Percentiles rank a stretch among this genome's conserved stretches.
These are phyloP conservation scores for Seira ritae DNA, from an alignment of 2,888 invertebrate genomes.

Conservation along the genomic window DNA sequence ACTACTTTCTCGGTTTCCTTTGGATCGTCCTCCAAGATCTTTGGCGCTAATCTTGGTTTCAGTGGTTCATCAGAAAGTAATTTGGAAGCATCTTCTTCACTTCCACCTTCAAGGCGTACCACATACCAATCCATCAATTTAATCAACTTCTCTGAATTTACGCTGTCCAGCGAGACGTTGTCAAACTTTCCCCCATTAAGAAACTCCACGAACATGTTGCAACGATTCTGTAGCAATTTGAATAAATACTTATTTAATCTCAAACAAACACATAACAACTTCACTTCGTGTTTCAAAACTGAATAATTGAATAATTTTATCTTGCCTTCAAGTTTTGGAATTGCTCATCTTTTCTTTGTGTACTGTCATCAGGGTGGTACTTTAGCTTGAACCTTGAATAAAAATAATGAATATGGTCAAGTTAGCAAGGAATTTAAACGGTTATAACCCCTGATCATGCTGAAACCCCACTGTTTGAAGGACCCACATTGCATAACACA, in stretches of 20 bases:
- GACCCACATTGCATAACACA: no score
- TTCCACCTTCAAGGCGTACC: conserved; percentile 95
- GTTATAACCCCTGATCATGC: no score
- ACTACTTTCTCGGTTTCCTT: conserved; percentile 67
- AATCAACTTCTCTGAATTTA: conserved; percentile 85
- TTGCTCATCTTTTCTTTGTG: conserved; percentile 92
- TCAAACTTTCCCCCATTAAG: conserved; percentile 85
- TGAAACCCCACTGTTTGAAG: no score
- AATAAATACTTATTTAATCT: not conserved
- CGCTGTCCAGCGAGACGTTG: conserved; percentile 88
- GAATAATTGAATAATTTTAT: conserved; percentile 4
- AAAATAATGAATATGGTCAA: conserved; percentile 63
- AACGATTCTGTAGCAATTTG: conserved; percentile 83
- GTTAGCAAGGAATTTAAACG: no score
- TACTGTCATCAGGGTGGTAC: conserved; percentile 98
- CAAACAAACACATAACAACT: not conserved
- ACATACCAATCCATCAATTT: conserved; percentile 96
- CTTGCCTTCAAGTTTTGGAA: conserved; percentile 87
- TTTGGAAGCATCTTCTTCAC: conserved; percentile 77
- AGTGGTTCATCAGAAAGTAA: conserved; percentile 70
- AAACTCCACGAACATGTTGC: conserved; percentile 92
- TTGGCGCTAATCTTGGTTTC: conserved; percentile 43
- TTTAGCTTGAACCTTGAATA: conserved; percentile 96
- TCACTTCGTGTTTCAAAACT: conserved; percentile 9
- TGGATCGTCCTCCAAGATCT: conserved; percentile 31